Evolutionary conservation across 2,888 invertebrate species (phyloP).

Genomic region (Drosophila neonasuta): DNA sequence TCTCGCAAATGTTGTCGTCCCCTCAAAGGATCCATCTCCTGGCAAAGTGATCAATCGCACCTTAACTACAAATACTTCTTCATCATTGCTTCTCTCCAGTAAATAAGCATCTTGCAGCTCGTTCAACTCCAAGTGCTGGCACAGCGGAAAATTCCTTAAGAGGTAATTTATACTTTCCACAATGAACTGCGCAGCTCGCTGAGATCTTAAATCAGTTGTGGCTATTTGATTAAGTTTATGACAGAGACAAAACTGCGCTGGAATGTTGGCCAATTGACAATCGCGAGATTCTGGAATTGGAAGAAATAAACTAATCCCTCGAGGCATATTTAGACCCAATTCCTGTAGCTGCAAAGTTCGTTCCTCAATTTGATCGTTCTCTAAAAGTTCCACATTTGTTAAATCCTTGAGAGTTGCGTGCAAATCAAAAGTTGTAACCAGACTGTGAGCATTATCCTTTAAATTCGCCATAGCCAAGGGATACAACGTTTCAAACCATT

Average conservation of each 20-base stretch:
- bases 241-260: conserved; percentile 93
- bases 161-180: conserved; percentile 38
- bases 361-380: conserved; percentile 80
- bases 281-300: conserved; percentile 87
- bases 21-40: conserved; percentile 49
- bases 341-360: conserved; percentile 70
- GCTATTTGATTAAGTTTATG: conserved; percentile 80
- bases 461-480: conserved; percentile 86
- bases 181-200: conserved; percentile 48
- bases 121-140: conserved; percentile 19
- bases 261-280: conserved; percentile 89
- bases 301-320: conserved; percentile 89
- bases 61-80: conserved; percentile 17
- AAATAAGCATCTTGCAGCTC: conserved; percentile 31
- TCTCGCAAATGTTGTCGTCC: conserved; percentile 8
- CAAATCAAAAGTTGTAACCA: conserved; percentile 92
- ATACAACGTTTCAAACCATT: conserved; percentile 86
- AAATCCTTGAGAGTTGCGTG: conserved; percentile 90
- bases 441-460: conserved; percentile 85
- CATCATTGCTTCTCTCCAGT: not conserved
- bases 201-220: conserved; percentile 5
- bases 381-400: conserved; percentile 83
- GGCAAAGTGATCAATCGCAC: conserved; percentile 45
- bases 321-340: conserved; percentile 79
- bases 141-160: not conserved